phyloP scores from a whole-genome alignment of 2,113 vertebrate genomes.

The Notothenia rossii region DNA sequence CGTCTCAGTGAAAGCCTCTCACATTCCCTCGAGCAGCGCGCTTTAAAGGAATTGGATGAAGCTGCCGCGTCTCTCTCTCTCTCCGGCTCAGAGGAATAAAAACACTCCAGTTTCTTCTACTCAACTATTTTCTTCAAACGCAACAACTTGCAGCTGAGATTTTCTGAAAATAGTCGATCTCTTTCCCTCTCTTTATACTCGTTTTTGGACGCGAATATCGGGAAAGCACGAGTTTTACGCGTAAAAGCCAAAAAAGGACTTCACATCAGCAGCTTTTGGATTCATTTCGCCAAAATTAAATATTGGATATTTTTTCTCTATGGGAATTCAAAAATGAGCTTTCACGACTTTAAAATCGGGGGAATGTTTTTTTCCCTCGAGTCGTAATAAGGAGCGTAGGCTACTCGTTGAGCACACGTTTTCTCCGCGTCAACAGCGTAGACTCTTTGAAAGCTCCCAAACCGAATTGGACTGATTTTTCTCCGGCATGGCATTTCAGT shows the following conservation, averaged over 20 bases:
- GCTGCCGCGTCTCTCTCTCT: constrained; percentile 45
- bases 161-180: neutral
- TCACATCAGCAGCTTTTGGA: neutral
- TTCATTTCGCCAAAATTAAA: neutral
- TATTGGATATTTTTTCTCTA: neutral
- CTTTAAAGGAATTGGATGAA: constrained; percentile 57
- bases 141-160: neutral
- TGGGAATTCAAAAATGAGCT: neutral
- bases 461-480: constrained; percentile 4
- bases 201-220: constrained; percentile 10
- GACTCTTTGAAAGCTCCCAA: neutral
- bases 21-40: constrained; percentile 59
- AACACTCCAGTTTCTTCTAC: neutral
- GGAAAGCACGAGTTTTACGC: constrained; percentile 58
- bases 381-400: constrained; percentile 25
- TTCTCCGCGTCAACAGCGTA: constrained; percentile 6
- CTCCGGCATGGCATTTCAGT: constrained; percentile 44
- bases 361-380: constrained; percentile 31
- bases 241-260: neutral
- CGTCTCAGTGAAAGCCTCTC: constrained; percentile 33
- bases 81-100: constrained; percentile 35
- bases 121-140: neutral
- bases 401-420: constrained; percentile 34
- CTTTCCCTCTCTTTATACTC: neutral
- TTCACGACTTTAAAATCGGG: constrained; percentile 17